Percentiles rank a stretch among this genome's conserved stretches.
Conservation (phyloP, 2,113 vertebrate genomes). For the Pantherophis guttatus region DNA sequence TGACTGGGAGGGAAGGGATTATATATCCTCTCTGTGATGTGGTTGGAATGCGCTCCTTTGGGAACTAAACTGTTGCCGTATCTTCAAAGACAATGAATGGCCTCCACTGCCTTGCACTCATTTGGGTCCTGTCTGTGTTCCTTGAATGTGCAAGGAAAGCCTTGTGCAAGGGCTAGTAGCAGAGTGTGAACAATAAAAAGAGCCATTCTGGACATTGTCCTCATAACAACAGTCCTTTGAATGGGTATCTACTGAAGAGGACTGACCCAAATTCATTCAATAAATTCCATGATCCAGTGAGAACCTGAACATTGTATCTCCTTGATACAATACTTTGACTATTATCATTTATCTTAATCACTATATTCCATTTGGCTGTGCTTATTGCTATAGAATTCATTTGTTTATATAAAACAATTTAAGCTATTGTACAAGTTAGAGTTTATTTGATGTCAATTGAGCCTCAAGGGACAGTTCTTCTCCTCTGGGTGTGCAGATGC, state of each 20-base stretch:
- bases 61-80: background rate
- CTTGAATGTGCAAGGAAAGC: background rate
- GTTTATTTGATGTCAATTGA: background rate
- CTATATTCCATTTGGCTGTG: background rate
- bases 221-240: background rate
- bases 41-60: background rate
- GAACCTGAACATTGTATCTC: background rate
- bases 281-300: background rate
- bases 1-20: background rate
- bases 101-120: background rate
- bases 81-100: background rate
- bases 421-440: background rate
- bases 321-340: background rate
- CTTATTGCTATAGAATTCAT: background rate
- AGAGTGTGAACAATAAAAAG: background rate
- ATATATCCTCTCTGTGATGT: constrained; percentile 6
- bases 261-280: background rate
- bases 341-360: background rate
- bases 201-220: background rate
- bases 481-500: background rate
- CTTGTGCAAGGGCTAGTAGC: background rate
- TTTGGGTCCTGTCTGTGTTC: background rate
- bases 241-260: background rate
- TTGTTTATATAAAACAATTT: background rate
- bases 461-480: background rate